Conservation (phyloP, 2,113 vertebrate genomes). For the Odobenus rosmarus region DNA sequence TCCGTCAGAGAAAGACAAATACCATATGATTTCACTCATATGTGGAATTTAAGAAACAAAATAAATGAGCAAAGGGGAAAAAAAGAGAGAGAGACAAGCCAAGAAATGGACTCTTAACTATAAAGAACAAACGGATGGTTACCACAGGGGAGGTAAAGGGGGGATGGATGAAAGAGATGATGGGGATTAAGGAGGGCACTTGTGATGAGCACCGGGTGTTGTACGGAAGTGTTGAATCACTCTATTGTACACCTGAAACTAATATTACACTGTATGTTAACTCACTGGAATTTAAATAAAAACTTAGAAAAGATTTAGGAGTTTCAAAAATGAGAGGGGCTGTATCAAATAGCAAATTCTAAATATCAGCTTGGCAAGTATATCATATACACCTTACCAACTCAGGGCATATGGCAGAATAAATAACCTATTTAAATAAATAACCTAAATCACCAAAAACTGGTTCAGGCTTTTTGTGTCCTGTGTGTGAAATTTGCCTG, state of each 20-base stretch:
- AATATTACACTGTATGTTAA: background rate
- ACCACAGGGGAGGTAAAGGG: background rate
- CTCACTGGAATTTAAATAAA: background rate
- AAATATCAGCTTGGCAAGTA: background rate
- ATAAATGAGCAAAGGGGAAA: background rate
- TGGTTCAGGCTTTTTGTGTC: background rate
- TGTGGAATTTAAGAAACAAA: background rate
- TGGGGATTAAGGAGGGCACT: background rate
- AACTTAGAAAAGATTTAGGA: background rate
- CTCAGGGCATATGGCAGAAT: background rate
- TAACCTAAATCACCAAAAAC: background rate
- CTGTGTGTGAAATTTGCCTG: background rate
- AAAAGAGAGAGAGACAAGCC: background rate
- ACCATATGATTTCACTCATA: background rate
- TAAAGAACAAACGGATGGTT: background rate
- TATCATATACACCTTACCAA: background rate
- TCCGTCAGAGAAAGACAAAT: background rate
- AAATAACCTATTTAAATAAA: background rate
- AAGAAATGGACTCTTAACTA: background rate
- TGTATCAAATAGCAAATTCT: constrained; percentile 17
- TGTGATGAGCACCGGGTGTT: background rate
- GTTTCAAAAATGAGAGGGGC: constrained; percentile 3
- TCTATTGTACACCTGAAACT: background rate
- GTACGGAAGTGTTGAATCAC: background rate
- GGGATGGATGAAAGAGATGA: background rate